These are phyloP conservation scores for Aptenodytes patagonicus DNA, from an alignment of 2,113 vertebrate genomes.

Conservation along the genomic window DNA sequence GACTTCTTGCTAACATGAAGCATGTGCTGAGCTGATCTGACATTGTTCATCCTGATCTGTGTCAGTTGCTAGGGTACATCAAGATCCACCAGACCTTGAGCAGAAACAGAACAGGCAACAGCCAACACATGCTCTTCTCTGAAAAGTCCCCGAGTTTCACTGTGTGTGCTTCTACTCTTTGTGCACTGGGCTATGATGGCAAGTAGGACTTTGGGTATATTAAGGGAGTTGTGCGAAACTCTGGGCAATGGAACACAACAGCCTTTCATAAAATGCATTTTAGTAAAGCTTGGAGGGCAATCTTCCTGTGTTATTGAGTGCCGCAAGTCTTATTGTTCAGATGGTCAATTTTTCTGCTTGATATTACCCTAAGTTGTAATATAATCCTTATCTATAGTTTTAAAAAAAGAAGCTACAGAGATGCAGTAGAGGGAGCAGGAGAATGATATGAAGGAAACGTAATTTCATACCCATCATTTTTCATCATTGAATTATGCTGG, in stretches of 20 bases:
- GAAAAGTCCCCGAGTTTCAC: background rate
- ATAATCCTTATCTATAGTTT: background rate
- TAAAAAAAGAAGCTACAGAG: background rate
- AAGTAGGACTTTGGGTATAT: background rate
- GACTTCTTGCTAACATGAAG: background rate
- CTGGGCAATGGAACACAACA: background rate
- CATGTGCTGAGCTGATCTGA: background rate
- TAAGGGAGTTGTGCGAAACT: background rate
- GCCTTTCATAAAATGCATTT: background rate
- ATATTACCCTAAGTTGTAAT: background rate
- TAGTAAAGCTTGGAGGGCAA: background rate
- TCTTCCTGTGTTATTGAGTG: background rate
- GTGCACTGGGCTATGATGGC: no score
- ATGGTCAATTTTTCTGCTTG: background rate
- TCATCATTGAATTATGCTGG: conserved; percentile 38
- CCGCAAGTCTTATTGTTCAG: background rate
- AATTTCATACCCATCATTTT: conserved; percentile 29
- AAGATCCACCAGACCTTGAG: background rate
- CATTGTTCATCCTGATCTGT: background rate
- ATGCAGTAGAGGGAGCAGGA: background rate
- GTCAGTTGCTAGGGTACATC: background rate
- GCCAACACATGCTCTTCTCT: background rate
- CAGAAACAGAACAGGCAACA: background rate
- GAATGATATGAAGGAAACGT: background rate
- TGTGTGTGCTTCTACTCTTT: background rate